Percentiles rank a stretch among this genome's conserved stretches.
phyloP scores from a whole-genome alignment of 2,888 invertebrate genomes.

The Lycocerus yunnanus region DNA sequence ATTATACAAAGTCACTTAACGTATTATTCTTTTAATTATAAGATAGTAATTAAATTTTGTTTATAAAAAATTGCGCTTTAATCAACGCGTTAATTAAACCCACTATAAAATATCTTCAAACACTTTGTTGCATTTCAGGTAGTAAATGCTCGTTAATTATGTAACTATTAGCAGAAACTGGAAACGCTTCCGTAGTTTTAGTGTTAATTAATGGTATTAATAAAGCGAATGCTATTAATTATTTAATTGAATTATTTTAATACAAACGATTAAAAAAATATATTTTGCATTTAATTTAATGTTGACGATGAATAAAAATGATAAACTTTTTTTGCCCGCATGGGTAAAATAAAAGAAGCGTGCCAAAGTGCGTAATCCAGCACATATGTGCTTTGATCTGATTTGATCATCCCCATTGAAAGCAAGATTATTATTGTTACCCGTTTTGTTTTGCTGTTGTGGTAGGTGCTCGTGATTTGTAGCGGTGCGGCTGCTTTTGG shows the following conservation, averaged over 20 bases:
- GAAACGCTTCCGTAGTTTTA: not conserved
- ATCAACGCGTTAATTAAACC: not conserved
- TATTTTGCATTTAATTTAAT: slow-evolving; percentile 13
- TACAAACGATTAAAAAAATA: slow-evolving; percentile 3
- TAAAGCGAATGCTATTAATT: not conserved
- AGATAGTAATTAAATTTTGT: not conserved
- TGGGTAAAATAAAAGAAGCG: slow-evolving; percentile 28
- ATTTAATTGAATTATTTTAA: slow-evolving; percentile 6
- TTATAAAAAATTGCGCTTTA: not conserved
- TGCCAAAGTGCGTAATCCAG: slow-evolving; percentile 41
- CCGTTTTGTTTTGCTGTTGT: slow-evolving; percentile 34
- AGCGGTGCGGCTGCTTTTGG: slow-evolving; percentile 38
- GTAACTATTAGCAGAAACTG: slow-evolving; percentile 1
- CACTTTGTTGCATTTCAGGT: not conserved
- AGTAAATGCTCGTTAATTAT: not conserved
- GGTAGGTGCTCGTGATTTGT: slow-evolving; percentile 41
- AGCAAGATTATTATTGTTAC: slow-evolving; percentile 44
- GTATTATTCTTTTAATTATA: not conserved
- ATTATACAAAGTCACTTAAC: not conserved
- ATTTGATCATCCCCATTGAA: slow-evolving; percentile 45
- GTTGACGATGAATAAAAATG: slow-evolving; percentile 17
- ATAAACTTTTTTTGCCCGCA: slow-evolving; percentile 26
- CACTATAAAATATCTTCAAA: not conserved
- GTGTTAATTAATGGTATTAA: not conserved
- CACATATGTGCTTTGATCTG: slow-evolving; percentile 50